These are phyloP conservation scores for Oryzias dopingdopingensis DNA, from an alignment of 2,797 vertebrate genomes.

Conservation along the genomic window DNA sequence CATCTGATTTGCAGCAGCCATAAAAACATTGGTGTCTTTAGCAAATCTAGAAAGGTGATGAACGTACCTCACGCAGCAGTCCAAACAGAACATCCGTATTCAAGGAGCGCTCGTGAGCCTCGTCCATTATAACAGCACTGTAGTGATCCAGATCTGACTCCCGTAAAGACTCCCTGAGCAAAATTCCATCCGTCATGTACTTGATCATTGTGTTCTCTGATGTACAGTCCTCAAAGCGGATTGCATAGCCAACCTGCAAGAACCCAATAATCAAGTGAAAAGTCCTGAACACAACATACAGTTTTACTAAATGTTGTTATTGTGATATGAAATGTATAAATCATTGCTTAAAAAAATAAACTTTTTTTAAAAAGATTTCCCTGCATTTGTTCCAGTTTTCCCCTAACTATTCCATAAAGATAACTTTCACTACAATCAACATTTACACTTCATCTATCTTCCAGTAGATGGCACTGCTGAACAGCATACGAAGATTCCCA, in stretches of 20 bases:
- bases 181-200: conserved; percentile 98
- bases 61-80: conserved; percentile 89
- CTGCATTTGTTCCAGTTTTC: too few relatives aligned
- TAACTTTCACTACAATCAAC: neutral
- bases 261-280: conserved; percentile 5
- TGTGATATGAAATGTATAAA: too few relatives aligned
- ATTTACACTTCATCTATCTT: neutral
- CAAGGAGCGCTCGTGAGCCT: conserved; percentile 95
- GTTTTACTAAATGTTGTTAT: too few relatives aligned
- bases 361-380: too few relatives aligned
- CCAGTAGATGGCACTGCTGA: conserved; percentile 66
- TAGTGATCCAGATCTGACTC: conserved; percentile 98
- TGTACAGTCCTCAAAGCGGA: conserved; percentile 98
- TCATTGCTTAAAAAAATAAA: too few relatives aligned
- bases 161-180: conserved; percentile 93
- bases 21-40: neutral
- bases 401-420: neutral
- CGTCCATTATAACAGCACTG: conserved; percentile 98
- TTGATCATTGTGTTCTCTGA: conserved; percentile 96
- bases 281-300: neutral
- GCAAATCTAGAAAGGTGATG: neutral
- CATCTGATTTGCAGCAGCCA: neutral
- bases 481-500: neutral
- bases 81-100: conserved; percentile 97
- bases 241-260: conserved; percentile 92